Base-by-base conservation (phyloP, 2,888 invertebrate species). In the Rhagonycha fulva region DNA sequence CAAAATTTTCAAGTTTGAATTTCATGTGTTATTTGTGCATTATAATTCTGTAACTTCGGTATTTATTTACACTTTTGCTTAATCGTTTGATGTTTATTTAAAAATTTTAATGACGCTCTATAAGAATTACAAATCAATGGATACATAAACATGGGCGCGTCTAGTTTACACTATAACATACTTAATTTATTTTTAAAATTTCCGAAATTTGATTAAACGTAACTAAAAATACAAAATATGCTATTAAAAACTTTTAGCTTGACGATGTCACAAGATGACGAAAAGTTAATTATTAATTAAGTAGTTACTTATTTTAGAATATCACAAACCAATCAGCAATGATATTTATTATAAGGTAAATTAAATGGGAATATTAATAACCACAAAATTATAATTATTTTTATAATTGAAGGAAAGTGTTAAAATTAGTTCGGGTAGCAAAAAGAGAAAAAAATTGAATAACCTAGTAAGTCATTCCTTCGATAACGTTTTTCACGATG, bases 401-500 rank as follows among this genome's bases (percentile, higher is more conserved):
- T 47, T 47, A 9, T n/a, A 7, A 47, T 47, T 47, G n/a, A n/a
- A 47, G 47, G 47, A 47, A n/a, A n/a, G 9, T 7, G 47, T n/a
- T 47, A 47, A n/a, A 47, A 32, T 32, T 12, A 47, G 47, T 47
- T n/a, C 47, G 9, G 12, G n/a, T 47, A 47, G n/a, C 47, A 47
- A 47, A 47, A 47, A 0, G n/a, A 47, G 47, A n/a, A n/a, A 47
- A 47, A 47, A 47, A 47, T n/a, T 47, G 7, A 47, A 47, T 2
- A n/a, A 47, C n/a, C n/a, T 7, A 47, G 47, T n/a, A 47, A 47
- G n/a, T 47, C 7, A n/a, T n/a, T 47, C n/a, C n/a, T 47, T 47
- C n/a, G 47, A 47, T 14, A 87, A 86, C 71, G 83, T 83, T 9
- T 85, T 85, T 61, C 86, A 86, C 79, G 87, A 87, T 67, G 87